Percentiles rank a stretch among this genome's conserved stretches.
These are phyloP conservation scores for Pseudococcus jackbeardsleyi DNA, from an alignment of 2,888 invertebrate genomes.

Conservation along the genomic window DNA sequence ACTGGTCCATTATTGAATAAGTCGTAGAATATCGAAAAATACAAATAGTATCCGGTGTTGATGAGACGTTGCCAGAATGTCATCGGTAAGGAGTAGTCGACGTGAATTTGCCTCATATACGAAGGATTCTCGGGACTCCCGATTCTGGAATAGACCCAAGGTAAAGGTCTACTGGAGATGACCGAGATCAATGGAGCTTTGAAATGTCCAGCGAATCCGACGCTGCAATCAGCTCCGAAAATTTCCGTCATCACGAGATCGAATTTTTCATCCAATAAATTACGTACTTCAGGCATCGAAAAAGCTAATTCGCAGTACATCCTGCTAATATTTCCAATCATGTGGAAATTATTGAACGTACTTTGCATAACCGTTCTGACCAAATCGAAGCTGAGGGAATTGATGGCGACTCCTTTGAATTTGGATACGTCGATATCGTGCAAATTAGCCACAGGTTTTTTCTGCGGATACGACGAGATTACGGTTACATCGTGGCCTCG, in stretches of 20 bases:
- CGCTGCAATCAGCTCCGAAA: conserved; percentile 66
- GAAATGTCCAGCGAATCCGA: conserved; percentile 65
- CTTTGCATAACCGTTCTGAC: conserved; percentile 58
- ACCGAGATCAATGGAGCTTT: conserved; percentile 65
- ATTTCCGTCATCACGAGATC: conserved; percentile 66
- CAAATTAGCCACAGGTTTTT: conserved; percentile 70
- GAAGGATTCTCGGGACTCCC: conserved; percentile 67
- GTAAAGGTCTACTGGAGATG: conserved; percentile 57
- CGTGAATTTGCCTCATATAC: conserved; percentile 66
- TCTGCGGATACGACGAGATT: conserved; percentile 71
- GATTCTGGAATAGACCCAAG: conserved; percentile 66
- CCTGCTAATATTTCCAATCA: conserved; percentile 60
- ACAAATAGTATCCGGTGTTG: conserved; percentile 65
- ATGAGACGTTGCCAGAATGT: conserved; percentile 66
- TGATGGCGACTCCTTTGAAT: conserved; percentile 36
- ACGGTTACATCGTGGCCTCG: conserved; percentile 74
- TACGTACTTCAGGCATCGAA: conserved; percentile 65
- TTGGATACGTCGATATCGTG: conserved; percentile 67
- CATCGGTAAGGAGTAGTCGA: conserved; percentile 63
- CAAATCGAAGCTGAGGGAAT: conserved; percentile 54
- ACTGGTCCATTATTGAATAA: conserved; percentile 65
- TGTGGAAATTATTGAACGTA: conserved; percentile 59
- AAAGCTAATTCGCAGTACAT: conserved; percentile 64
- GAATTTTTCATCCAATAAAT: conserved; percentile 66
- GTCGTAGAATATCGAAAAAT: conserved; percentile 57